A percentile compares a stretch with the other conserved stretches of the same genome.
phyloP scores from a whole-genome alignment of 2,113 vertebrate species.

The Planiliza haematocheilus region DNA sequence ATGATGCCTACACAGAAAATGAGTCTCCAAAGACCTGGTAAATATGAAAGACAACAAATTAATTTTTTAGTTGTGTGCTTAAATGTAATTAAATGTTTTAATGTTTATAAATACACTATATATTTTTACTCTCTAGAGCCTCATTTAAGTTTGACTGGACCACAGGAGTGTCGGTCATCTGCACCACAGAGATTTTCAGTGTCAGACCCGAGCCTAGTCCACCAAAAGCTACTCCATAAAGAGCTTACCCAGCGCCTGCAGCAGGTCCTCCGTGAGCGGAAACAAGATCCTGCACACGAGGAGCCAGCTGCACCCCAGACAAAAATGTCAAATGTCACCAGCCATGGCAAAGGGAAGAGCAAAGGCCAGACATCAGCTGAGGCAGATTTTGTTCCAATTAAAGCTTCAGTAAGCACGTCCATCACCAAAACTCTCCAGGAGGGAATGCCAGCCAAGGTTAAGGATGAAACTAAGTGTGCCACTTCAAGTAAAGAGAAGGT shows the following conservation, averaged over 20 bases:
- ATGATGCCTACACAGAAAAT: constrained; percentile 70
- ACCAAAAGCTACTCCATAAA: constrained; percentile 65
- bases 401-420: constrained; percentile 25
- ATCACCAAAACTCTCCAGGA: constrained; percentile 38
- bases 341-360: not conserved
- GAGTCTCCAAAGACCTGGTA: constrained; percentile 58
- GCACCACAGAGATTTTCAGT: constrained; percentile 33
- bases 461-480: not conserved
- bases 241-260: constrained; percentile 70
- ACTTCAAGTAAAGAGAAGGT: constrained; percentile 67
- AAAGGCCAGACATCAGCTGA: constrained; percentile 25
- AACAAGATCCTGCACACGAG: constrained; percentile 14
- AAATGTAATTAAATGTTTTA: not conserved
- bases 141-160: not conserved
- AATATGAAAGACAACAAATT: constrained; percentile 8
- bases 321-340: constrained; percentile 7
- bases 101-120: not conserved
- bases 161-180: constrained; percentile 6
- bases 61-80: too few relatives aligned
- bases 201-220: constrained; percentile 32
- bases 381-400: constrained; percentile 6
- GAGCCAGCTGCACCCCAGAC: not conserved
- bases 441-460: not conserved
- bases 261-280: constrained; percentile 57
- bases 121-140: constrained; percentile 19